Percentiles rank a stretch among this genome's conserved stretches.
Evolutionary conservation across 2,797 vertebrate genomes (phyloP).

Genomic region (Lithobates sylvaticus): DNA sequence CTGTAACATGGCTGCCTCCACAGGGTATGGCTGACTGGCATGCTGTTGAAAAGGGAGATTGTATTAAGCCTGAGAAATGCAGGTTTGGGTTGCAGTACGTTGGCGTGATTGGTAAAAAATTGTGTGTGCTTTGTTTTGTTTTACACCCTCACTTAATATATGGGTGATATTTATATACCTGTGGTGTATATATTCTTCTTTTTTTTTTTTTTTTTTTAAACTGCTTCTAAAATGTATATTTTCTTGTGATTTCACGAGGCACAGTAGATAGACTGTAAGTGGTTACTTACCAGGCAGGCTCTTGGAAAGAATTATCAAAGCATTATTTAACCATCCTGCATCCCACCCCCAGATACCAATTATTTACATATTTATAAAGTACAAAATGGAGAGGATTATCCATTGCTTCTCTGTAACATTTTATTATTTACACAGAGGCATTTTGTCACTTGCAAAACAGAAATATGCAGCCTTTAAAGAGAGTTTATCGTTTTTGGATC

Average conservation of each 20-base stretch:
- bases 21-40: not conserved
- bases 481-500: too few species aligned
- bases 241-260: constrained; percentile 33
- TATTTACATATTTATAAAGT: constrained; percentile 49
- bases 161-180: constrained; percentile 55
- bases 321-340: constrained; percentile 20
- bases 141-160: not conserved
- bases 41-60: not conserved
- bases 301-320: constrained; percentile 41
- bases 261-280: constrained; percentile 7
- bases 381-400: constrained; percentile 32
- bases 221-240: constrained; percentile 30
- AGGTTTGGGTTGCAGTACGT: not conserved
- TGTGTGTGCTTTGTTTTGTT: not conserved
- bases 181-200: constrained; percentile 37
- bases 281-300: constrained; percentile 35
- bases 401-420: constrained; percentile 20
- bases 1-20: constrained; percentile 3
- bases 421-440: constrained; percentile 7
- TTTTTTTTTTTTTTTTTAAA: not conserved
- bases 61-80: not conserved
- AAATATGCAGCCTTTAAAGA: too few species aligned
- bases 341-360: constrained; percentile 5
- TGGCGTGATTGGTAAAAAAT: not conserved
- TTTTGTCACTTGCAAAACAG: constrained; percentile 4